Percentiles rank a stretch among this genome's conserved stretches.
phyloP scores from a whole-genome alignment of 1,140 invertebrate genomes.

The Paralvinella palmiformis region DNA sequence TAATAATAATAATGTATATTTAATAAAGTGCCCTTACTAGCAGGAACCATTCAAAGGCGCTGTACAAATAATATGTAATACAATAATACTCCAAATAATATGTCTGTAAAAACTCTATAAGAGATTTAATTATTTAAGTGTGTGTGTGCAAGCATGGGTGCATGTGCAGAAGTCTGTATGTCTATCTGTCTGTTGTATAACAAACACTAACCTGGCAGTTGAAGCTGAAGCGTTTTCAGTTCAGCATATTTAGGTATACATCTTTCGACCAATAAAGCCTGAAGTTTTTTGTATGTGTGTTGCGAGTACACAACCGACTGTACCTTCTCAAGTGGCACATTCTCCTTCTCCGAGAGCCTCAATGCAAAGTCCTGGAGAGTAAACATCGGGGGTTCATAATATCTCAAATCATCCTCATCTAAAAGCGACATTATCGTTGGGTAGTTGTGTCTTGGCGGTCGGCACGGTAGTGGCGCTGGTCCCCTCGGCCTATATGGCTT shows the following conservation, averaged over 20 bases:
- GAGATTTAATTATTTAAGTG: no score
- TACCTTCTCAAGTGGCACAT: constrained; percentile 29
- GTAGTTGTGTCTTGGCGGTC: constrained; percentile 29
- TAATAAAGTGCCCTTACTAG: no score
- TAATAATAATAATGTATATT: no score
- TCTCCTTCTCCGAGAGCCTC: constrained; percentile 27
- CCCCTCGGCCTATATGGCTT: constrained; percentile 40
- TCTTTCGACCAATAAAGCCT: constrained; percentile 33
- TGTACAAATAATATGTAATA: no score
- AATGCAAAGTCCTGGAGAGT: constrained; percentile 41
- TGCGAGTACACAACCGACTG: constrained; percentile 33
- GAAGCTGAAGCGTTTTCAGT: background rate
- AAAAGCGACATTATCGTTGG: constrained; percentile 22
- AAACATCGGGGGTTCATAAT: constrained; percentile 38
- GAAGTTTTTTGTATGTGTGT: constrained; percentile 43
- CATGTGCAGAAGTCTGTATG: background rate
- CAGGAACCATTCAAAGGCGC: no score
- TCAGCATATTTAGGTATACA: background rate
- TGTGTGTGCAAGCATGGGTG: no score
- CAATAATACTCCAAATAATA: no score
- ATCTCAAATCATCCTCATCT: constrained; percentile 16
- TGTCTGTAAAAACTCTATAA: no score
- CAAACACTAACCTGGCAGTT: background rate
- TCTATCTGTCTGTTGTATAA: no score
- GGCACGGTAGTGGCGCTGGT: constrained; percentile 34